Conservation (phyloP, 2,797 vertebrate species). For the Lates japonicus region DNA sequence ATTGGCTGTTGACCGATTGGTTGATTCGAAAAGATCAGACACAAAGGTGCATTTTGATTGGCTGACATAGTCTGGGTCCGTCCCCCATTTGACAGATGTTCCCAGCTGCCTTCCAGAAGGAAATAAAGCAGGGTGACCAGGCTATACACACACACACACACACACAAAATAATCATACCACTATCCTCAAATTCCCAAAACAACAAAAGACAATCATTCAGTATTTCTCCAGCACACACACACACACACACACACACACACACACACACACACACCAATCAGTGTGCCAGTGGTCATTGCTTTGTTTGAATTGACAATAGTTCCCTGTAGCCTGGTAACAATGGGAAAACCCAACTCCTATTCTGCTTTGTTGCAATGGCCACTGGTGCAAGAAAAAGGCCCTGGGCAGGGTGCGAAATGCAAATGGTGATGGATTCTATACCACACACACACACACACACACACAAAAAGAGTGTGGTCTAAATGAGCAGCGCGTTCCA, state of each 20-base stretch:
- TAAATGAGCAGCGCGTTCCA: conserved; percentile 61
- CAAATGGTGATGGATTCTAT: conserved; percentile 79
- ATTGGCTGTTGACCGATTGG: conserved; percentile 38
- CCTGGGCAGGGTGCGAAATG: conserved; percentile 72
- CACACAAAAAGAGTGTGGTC: conserved; percentile 42
- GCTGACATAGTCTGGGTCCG: conserved; percentile 5
- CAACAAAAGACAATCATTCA: conserved; percentile 63
- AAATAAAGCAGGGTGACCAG: conserved; percentile 64
- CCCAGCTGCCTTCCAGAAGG: conserved; percentile 76
- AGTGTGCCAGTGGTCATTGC: conserved; percentile 80
- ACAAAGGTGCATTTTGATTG: conserved; percentile 45
- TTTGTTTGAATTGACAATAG: conserved; percentile 84
- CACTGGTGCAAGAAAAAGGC: conserved; percentile 54
- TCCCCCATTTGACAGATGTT: conserved; percentile 80
- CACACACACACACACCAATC: conserved; percentile 48
- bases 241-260: conserved; percentile 42
- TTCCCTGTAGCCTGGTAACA: conserved; percentile 81
- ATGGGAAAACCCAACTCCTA: conserved; percentile 76
- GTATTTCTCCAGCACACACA: conserved; percentile 33
- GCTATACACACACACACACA: conserved; percentile 23
- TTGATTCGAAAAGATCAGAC: conserved; percentile 49
- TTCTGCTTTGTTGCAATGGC: conserved; percentile 66
- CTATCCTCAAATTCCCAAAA: conserved; percentile 66
- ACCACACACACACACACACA: conserved; percentile 55
- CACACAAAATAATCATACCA: conserved; percentile 46